Conservation (phyloP, 2,797 vertebrate species). For the Paguma larvata region DNA sequence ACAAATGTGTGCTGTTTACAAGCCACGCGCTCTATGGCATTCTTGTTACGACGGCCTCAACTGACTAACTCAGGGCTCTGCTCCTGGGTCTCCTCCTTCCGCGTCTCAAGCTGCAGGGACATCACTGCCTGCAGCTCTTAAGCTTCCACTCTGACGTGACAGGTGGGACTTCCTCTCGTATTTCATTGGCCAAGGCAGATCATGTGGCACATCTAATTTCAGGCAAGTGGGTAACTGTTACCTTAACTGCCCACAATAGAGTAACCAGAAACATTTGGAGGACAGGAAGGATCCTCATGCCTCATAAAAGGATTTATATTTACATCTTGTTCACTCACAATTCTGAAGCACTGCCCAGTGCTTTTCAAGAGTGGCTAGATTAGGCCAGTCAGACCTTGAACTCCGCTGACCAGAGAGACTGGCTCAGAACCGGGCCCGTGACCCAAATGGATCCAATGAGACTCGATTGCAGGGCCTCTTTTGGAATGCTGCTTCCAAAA, state of each 20-base stretch:
- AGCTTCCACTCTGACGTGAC: too few species aligned
- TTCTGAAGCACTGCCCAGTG: background rate
- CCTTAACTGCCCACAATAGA: background rate
- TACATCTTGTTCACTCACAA: background rate
- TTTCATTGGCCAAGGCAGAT: background rate
- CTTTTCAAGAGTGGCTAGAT: background rate
- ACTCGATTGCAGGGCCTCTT: background rate
- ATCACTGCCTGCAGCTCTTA: background rate
- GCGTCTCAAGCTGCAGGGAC: background rate
- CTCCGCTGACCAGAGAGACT: fast-evolving
- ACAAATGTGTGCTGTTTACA: background rate
- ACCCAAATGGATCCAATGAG: background rate
- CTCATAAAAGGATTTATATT: background rate
- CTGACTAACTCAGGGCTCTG: background rate
- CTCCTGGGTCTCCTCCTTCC: background rate
- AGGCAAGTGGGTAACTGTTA: background rate
- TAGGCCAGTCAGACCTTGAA: background rate
- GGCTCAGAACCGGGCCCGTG: background rate
- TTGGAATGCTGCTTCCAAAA: too few species aligned
- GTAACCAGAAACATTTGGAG: background rate
- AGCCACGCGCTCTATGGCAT: background rate
- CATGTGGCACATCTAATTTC: background rate
- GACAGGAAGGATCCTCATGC: background rate
- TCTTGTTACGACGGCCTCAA: background rate
- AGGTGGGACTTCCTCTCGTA: fast-evolving